Evolutionary conservation across 2,113 vertebrate genomes (phyloP), one percentile per base, ranked within the genome.

Genomic region (Pyrgilauda ruficollis): DNA sequence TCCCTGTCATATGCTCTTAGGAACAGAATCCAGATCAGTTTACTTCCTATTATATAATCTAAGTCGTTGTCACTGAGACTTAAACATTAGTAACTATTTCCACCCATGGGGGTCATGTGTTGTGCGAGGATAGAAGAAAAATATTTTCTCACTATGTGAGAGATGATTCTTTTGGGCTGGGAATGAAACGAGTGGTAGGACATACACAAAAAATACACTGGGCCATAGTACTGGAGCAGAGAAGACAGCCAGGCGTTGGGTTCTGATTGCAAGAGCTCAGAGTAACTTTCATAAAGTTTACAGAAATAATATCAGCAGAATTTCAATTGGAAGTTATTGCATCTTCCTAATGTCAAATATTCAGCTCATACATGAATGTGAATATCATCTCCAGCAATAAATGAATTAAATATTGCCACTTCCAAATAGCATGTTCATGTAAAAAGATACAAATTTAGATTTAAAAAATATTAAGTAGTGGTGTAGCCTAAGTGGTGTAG

Each of bases 1-100:
- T 95, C 89, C 86, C 89, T 63, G 10, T 97, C 91, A 93, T 52
- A 86, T 83, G 82, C 94, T 94, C 37, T 67, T 61, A 91, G 92
- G 84, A 87, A 78, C 64, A 92, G 85, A 69, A 94, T 91, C 73
- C 85, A 49, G 46, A 93, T 97, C 87, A 67, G 23, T 95, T 96
- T 97, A 90, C 91, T 95, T 97, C 64, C 68, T 90, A 26, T 96
- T 97, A 44, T 76, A 94, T 96, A 97, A 96, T 72, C 68, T 49
- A 33, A 85, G 72, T 80, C 93, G 44, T 50, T 93, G 76, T 85
- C 80, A 85, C 23, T 74, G 79, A 93, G 79, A 90, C 64, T n/a
- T 72, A 43, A 66, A 78, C 22, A 37, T 95, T 91, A 78, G 69
- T 91, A n/a, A 94, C 53, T 93, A 61, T 77, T 96, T 96, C 92